phyloP scores from a whole-genome alignment of 2,797 vertebrate genomes.

The Serranus cabrilla region DNA sequence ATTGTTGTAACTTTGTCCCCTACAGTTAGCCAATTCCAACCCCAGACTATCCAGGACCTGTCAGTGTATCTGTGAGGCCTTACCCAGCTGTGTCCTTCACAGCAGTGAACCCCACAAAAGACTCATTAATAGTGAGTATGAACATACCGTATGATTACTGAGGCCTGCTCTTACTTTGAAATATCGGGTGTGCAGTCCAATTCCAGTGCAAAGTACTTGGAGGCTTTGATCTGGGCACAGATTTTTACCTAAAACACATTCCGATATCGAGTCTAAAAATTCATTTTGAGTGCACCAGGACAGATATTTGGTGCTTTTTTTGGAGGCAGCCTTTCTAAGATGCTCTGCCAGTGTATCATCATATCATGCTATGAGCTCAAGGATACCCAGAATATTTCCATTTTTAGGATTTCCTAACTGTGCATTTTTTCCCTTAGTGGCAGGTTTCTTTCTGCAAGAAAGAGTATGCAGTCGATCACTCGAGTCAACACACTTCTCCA shows the following conservation, averaged over 20 bases:
- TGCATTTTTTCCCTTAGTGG: too few species aligned
- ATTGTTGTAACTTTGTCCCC: slow-evolving; percentile 16
- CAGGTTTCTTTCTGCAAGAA: too few species aligned
- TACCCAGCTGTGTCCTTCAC: slow-evolving; percentile 6
- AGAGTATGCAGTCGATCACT: too few species aligned
- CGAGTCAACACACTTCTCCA: too few species aligned
- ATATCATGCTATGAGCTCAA: too few species aligned
- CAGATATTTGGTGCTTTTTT: too few species aligned
- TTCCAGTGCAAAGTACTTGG: slow-evolving; percentile 3
- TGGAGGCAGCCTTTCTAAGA: too few species aligned
- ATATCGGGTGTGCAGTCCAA: background rate
- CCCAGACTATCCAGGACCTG: slow-evolving; percentile 14
- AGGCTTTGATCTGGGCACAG: slow-evolving; percentile 8
- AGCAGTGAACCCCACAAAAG: slow-evolving; percentile 17
- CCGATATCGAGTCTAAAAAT: slow-evolving; percentile 19
- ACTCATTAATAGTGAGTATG: background rate
- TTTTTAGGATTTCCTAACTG: too few species aligned
- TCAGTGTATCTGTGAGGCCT: background rate
- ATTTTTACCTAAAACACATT: background rate
- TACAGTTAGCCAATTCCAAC: slow-evolving; percentile 5
- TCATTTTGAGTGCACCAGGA: background rate
- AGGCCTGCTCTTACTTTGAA: slow-evolving; percentile 16
- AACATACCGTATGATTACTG: slow-evolving; percentile 9
- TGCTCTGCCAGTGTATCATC: too few species aligned
- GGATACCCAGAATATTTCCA: too few species aligned